Evolutionary conservation across 2,113 vertebrate species (phyloP), one percentile per base, ranked within the genome.

Genomic region (Sphaerodactylus townsendi): DNA sequence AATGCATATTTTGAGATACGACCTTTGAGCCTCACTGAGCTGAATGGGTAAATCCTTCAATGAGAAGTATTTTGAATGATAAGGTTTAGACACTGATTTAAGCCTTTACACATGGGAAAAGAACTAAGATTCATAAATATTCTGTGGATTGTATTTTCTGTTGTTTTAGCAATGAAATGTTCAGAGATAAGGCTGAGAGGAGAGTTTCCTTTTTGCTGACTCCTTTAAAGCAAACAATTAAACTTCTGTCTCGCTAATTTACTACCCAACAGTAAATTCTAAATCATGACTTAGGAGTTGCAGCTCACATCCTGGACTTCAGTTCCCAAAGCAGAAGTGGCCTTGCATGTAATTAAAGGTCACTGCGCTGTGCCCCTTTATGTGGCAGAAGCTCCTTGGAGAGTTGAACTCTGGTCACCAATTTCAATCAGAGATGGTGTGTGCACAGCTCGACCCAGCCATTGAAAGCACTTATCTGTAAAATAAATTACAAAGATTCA

Each of bases 271-370:
- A 73, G 82, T 80, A 15, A 80, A 77, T 69, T 0, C 1, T 82
- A 91, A 92, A 66, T 75, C 73, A 90, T 82, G 46, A 88, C 77
- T 81, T 82, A 85, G 5, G 41, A 37, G 0, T 23, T 62, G 50
- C 62, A 79, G 59, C 23, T 56, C 46, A 48, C 62, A 68, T 82
- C 0, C 66, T 80, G 53, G 78, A 86, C 33, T 87, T 92, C 21
- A 79, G 53, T 87, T 89, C 87, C 78, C 82, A 91, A 86, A 84
- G 79, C 75, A 86, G 35, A 89, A 86, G 85, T 91, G 56, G 59
- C 21, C 69, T 90, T 39, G 30, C 15, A 71, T 90, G 68, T 88
- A 89, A 88, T 86, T 87, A 82, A 88, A 87, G 85, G 85, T 80
- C 82, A 91, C 79, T 14, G 33, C 83, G 84, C 68, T 50, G 9